phyloP scores from a whole-genome alignment of 2,797 vertebrate species.

The Diceros bicornis region DNA sequence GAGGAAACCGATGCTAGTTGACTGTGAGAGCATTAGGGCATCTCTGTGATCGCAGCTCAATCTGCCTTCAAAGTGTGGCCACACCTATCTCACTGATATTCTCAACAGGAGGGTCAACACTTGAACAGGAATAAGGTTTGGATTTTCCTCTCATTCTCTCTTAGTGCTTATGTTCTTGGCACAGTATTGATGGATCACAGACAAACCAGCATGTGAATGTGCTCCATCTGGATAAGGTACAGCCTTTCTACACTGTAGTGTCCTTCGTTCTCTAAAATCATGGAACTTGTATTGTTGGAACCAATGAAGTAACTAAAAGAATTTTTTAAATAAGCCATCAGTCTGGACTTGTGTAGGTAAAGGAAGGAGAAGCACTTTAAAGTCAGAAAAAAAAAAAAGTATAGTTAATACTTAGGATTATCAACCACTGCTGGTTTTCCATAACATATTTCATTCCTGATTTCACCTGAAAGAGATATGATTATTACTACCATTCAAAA shows the following conservation, averaged over 20 bases:
- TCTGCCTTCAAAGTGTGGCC: not conserved
- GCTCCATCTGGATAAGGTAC: not conserved
- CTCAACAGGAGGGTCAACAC: not conserved
- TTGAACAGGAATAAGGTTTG: not conserved
- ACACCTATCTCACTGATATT: not conserved
- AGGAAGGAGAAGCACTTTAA: slow-evolving; percentile 55
- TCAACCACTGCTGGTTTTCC: slow-evolving; percentile 29
- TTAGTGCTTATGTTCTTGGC: not conserved
- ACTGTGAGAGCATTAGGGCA: not conserved
- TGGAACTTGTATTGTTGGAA: slow-evolving; percentile 2
- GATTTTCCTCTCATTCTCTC: not conserved
- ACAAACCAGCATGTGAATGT: not conserved
- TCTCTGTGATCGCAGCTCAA: not conserved
- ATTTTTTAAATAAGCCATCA: not conserved
- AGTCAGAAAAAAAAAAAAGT: not conserved
- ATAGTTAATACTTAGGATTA: slow-evolving; percentile 36
- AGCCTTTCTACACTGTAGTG: not conserved
- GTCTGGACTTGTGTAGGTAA: not conserved
- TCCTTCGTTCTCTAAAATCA: not conserved
- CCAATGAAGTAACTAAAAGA: slow-evolving; percentile 4
- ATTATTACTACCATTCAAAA: not conserved
- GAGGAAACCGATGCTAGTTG: not conserved
- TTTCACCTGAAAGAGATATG: not conserved
- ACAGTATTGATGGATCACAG: not conserved
- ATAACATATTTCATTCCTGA: not conserved